phyloP scores from a whole-genome alignment of 2,888 invertebrate species.

The Strigamia transsilvanica region DNA sequence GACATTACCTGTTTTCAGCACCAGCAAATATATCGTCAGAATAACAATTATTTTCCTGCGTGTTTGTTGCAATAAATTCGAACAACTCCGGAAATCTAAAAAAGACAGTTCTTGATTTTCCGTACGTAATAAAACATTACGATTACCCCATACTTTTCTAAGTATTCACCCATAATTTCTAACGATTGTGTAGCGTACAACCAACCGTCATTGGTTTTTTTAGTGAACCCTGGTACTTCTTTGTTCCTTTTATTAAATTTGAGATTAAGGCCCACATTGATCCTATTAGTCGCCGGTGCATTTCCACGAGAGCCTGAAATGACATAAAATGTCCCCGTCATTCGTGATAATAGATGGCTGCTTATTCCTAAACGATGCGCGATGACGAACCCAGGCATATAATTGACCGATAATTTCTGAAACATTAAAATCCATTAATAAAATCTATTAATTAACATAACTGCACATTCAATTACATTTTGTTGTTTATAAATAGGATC shows the following conservation, averaged over 20 bases:
- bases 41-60: slow-evolving; percentile 68
- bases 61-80: slow-evolving; percentile 67
- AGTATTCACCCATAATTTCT: slow-evolving; percentile 76
- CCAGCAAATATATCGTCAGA: slow-evolving; percentile 75
- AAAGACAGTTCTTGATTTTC: neutral
- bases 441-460: neutral
- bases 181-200: slow-evolving; percentile 80
- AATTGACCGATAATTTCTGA: slow-evolving; percentile 60
- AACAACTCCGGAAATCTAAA: slow-evolving; percentile 74
- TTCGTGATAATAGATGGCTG: slow-evolving; percentile 77
- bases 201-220: slow-evolving; percentile 74
- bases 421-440: neutral
- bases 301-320: slow-evolving; percentile 12
- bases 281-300: slow-evolving; percentile 59
- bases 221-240: slow-evolving; percentile 84
- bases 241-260: slow-evolving; percentile 82
- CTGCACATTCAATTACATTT: neutral
- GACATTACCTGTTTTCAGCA: slow-evolving; percentile 64
- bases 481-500: slow-evolving; percentile 16
- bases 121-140: neutral
- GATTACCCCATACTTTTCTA: slow-evolving; percentile 66
- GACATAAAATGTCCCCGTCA: slow-evolving; percentile 87
- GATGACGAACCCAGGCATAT: slow-evolving; percentile 66
- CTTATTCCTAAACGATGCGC: slow-evolving; percentile 68
- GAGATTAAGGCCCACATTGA: slow-evolving; percentile 89